phyloP scores from a whole-genome alignment of 2,888 invertebrate species.

The Ectemnius cavifrons region DNA sequence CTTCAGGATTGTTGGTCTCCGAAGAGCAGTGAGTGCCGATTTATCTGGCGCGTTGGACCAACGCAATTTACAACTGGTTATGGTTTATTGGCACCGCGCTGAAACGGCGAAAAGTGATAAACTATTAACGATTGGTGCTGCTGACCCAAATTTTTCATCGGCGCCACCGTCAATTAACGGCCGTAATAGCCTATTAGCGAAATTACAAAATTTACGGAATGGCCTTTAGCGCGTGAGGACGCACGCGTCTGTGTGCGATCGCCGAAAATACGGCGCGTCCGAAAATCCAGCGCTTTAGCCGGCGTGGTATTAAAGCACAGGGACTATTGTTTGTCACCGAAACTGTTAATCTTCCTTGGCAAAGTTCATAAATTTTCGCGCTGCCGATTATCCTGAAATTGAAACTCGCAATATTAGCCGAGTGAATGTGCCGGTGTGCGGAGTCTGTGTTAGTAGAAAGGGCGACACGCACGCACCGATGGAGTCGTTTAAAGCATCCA shows the following conservation, averaged over 20 bases:
- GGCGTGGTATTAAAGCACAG: neutral
- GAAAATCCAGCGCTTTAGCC: constrained; percentile 1
- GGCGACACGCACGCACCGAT: neutral
- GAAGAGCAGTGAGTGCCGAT: no score
- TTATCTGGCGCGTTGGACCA: no score
- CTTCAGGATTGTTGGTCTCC: no score
- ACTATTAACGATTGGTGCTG: neutral
- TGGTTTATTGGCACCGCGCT: no score
- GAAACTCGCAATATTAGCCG: neutral
- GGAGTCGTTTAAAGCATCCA: constrained; percentile 22
- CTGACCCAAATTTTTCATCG: constrained; percentile 6
- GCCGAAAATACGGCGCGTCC: neutral
- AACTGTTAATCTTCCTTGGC: constrained; percentile 8
- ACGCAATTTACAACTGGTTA: no score
- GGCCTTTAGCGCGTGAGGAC: neutral
- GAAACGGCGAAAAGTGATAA: neutral
- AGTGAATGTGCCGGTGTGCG: neutral
- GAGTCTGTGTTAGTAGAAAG: neutral
- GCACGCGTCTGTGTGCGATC: neutral
- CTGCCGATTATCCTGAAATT: constrained; percentile 25
- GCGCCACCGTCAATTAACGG: neutral
- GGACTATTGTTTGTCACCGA: constrained; percentile 7
- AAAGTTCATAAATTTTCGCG: neutral
- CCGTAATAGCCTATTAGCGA: constrained; percentile 8
- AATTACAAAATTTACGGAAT: constrained; percentile 1